Base-by-base conservation (phyloP, 2,113 vertebrate genomes). In the Bagarius yarrelli region DNA sequence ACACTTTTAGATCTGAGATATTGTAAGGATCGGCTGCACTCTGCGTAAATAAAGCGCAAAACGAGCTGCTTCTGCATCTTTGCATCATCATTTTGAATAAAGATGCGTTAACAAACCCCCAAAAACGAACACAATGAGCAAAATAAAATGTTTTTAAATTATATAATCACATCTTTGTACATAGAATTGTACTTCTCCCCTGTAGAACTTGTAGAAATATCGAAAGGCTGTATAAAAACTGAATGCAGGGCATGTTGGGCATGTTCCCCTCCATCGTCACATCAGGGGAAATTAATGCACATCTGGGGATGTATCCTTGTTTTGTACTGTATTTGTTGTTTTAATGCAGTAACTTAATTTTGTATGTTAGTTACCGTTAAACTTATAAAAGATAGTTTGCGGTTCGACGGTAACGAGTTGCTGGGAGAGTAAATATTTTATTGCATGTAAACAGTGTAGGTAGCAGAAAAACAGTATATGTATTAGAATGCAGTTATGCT, bases 281-380 rank as follows among this genome's bases (percentile, higher is more conserved):
- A 80, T 61, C 67, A 60, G 60, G 34, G 66, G 19, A 44, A 70
- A 79, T 57, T 23, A 32, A 55, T 57, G 55, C 78, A 72, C 53
- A 71, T 70, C 53, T 80, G 66, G 32, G 36, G 36, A 25, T 60
- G 2, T 14, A 50, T 23, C 56, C 18, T 52, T n/a, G 32, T 50
- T 11, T 21, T 50, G 11, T 32, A 0, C 32, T 30, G 11, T 73
- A 32, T 73, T 30, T 71, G 8, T 52, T 52, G n/a, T 11, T 50
- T 52, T 27, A 52, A 8, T 55, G 47, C 8, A 30, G 3, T 53
- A 13, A 11, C 30, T 12, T 21, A 21, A 21, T 12, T 25, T 32
- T 19, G 11, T 52, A 50, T 70, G 1, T 25, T 40, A 34, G 0
- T 12, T 55, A 1, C 32, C 52, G 27, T 72, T 16, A 21, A 27